Conservation (phyloP, 2,888 invertebrate species). For the Lottia gigantea region DNA sequence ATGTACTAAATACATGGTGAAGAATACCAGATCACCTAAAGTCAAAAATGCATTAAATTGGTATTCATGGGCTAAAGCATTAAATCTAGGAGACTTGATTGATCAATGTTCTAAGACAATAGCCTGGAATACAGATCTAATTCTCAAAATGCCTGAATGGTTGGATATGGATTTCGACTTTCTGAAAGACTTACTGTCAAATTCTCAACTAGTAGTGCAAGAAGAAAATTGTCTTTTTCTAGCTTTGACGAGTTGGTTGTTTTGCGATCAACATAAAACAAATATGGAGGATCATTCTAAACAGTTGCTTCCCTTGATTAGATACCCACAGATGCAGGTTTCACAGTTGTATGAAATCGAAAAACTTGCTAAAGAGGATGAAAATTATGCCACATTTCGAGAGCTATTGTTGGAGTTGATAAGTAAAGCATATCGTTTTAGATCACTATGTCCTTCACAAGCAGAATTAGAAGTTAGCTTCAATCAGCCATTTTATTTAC, state of each 20-base stretch:
- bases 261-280: conserved; percentile 40
- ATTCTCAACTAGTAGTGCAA: conserved; percentile 61
- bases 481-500: conserved; percentile 57
- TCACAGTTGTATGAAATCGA: conserved; percentile 59
- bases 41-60: conserved; percentile 64
- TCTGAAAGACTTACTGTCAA: conserved; percentile 60
- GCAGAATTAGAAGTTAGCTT: conserved; percentile 54
- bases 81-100: conserved; percentile 58
- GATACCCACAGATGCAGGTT: conserved; percentile 67
- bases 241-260: conserved; percentile 59
- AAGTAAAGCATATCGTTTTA: conserved; percentile 65
- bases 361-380: conserved; percentile 27
- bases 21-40: conserved; percentile 63
- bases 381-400: conserved; percentile 34
- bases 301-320: conserved; percentile 60
- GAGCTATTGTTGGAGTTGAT: conserved; percentile 53
- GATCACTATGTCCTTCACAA: conserved; percentile 65
- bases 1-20: conserved; percentile 65
- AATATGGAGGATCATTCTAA: conserved; percentile 42
- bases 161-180: conserved; percentile 65
- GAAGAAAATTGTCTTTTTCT: conserved; percentile 60
- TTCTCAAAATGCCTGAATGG: conserved; percentile 63
- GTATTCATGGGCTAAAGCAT: conserved; percentile 68
- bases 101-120: conserved; percentile 65
- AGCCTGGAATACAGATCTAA: conserved; percentile 65